A percentile compares a stretch with the other conserved stretches of the same genome.
These are phyloP conservation scores for Stratiomys singularior DNA, from an alignment of 2,888 invertebrate species.

Conservation along the genomic window DNA sequence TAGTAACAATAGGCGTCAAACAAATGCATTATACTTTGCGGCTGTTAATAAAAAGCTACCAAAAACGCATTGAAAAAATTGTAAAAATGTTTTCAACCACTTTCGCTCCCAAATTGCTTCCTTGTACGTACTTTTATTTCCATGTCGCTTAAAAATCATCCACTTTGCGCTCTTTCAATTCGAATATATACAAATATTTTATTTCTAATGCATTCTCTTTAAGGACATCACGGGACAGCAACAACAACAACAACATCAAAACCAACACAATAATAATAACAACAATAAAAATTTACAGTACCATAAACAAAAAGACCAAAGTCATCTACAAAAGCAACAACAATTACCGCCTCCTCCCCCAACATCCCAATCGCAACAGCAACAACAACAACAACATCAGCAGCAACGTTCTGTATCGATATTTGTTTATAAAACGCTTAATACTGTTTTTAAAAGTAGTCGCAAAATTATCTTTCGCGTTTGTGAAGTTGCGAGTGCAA, in stretches of 20 bases:
- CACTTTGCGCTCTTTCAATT: not conserved
- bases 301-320: slow-evolving; percentile 54
- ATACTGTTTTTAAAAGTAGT: slow-evolving; percentile 66
- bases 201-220: slow-evolving; percentile 43
- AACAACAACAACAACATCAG: slow-evolving; percentile 23
- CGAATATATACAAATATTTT: not conserved
- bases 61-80: no score
- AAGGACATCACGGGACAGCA: slow-evolving; percentile 51
- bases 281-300: slow-evolving; percentile 49
- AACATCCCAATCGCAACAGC: slow-evolving; percentile 56
- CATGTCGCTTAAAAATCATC: not conserved
- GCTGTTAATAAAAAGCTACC: no score
- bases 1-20: no score
- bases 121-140: no score
- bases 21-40: no score
- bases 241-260: slow-evolving; percentile 50
- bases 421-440: slow-evolving; percentile 65
- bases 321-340: slow-evolving; percentile 12
- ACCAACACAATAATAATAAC: slow-evolving; percentile 51
- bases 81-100: no score
- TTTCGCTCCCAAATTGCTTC: no score
- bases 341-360: slow-evolving; percentile 52
- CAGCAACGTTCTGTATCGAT: slow-evolving; percentile 61
- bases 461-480: slow-evolving; percentile 66
- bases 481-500: slow-evolving; percentile 65